A percentile compares a stretch with the other conserved stretches of the same genome.
Conservation (phyloP, 2,888 invertebrate genomes). For the Didymodactylos carnosus region DNA sequence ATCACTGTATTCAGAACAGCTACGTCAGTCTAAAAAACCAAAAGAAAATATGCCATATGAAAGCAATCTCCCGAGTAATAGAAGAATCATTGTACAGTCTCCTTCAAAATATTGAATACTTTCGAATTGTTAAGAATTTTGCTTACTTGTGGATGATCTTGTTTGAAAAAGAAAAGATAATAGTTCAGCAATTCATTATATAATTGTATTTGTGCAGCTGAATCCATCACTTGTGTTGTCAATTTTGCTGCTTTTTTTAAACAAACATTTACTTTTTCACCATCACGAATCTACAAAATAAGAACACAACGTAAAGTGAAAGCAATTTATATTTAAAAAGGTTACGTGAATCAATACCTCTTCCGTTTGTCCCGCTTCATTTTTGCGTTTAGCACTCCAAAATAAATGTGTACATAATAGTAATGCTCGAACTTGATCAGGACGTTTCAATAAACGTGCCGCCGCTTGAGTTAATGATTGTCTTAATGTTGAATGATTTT, state of each 20-base stretch:
- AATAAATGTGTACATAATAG: slow-evolving; percentile 81
- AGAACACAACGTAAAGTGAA: no score
- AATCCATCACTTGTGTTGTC: slow-evolving; percentile 91
- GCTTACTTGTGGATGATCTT: slow-evolving; percentile 11
- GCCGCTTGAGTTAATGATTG: slow-evolving; percentile 88
- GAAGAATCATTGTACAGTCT: no score
- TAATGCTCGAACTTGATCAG: slow-evolving; percentile 88
- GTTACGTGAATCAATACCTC: slow-evolving; percentile 19
- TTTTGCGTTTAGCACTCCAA: slow-evolving; percentile 49
- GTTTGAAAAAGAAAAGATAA: slow-evolving; percentile 19
- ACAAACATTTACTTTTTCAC: slow-evolving; percentile 73
- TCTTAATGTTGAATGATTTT: slow-evolving; percentile 83
- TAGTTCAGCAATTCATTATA: slow-evolving; percentile 61
- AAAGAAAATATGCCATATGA: neutral
- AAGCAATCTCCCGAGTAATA: no score
- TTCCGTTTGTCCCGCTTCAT: slow-evolving; percentile 16
- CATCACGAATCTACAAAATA: slow-evolving; percentile 42
- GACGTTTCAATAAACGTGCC: slow-evolving; percentile 81
- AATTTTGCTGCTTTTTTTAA: slow-evolving; percentile 81
- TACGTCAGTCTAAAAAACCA: neutral
- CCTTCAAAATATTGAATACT: no score
- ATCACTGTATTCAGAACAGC: neutral
- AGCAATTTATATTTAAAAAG: neutral
- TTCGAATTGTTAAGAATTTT: neutral
- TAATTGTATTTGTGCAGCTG: slow-evolving; percentile 78